Base-by-base conservation (phyloP, 2,113 vertebrate genomes). In the Grallaria varia region DNA sequence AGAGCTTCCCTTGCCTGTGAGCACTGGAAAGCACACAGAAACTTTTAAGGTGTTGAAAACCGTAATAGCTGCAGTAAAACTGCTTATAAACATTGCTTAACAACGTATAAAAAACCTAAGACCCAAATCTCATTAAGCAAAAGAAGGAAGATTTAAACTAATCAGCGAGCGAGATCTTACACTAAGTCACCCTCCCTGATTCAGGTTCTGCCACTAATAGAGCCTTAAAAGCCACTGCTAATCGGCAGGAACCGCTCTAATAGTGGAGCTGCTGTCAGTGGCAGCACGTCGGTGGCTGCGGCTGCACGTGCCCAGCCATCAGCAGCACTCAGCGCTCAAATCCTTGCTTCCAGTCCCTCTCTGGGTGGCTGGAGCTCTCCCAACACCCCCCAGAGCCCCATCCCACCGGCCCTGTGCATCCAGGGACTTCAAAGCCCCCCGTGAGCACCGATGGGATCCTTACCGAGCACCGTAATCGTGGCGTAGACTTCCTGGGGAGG, bases 401-500 rank as follows among this genome's bases (percentile, higher is more conserved):
- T 8, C 30, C 87, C 27, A 1, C 30, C 0, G 24, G 3, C 60
- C 56, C 84, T 0, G 8, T 0, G 19, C 0, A 2, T 1, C 3
- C 33, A 23, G 44, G 15, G 14, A 11, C 10, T 0, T 4, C 56
- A 2, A 3, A 31, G n/a, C 2, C 23, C 53, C 19, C 18, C 3
- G 3, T 1, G 2, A 53, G 44, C 31, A 4, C 25, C 10, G 1
- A 0, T 0, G 0, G 0, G 1, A 14, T 37, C 71, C 98, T 96
- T 98, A 99, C 99, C 99, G 30, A 99, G 98, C 92, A 99, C 99
- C 3, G 99, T 99, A 93, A 99, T 98, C 4, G 99, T 99, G 91
- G 99, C 99, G 55, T 99, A 99, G 59, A 99, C 99, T 74, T 99
- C 99, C 98, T 99, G 99, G 10, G 99, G 99, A 12, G 99, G 99